Evolutionary conservation across 1,140 invertebrate species (phyloP).

Genomic region (Scylla paramamosain): DNA sequence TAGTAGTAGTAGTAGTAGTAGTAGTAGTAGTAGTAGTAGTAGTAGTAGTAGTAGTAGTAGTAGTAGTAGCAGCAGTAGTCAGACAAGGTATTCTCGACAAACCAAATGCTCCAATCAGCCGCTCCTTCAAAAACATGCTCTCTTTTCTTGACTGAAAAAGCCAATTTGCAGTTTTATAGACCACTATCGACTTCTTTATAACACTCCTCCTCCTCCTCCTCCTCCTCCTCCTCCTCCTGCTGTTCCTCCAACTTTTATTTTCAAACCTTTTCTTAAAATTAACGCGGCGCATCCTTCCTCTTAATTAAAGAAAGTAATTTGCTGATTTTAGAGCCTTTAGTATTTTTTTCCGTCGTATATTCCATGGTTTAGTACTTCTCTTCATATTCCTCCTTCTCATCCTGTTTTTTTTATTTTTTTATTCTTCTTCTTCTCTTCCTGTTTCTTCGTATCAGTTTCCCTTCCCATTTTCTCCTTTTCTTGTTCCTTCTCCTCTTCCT

Average conservation of each 20-base stretch:
- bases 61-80: no score
- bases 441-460: no score
- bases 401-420: background rate
- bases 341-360: no score
- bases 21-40: no score
- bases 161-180: constrained; percentile 14
- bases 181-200: background rate
- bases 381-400: background rate
- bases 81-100: background rate
- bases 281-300: no score
- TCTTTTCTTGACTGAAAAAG: background rate
- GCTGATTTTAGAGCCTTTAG: no score
- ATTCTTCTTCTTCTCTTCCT: background rate
- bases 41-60: no score
- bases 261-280: no score
- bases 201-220: background rate
- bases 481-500: background rate
- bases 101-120: background rate
- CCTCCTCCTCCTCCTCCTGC: background rate
- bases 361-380: no score
- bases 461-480: background rate
- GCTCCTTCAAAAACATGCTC: background rate
- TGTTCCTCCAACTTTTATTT: background rate
- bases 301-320: no score
- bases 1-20: no score